phyloP scores from a whole-genome alignment of 2,888 invertebrate genomes.

The Nymphalis polychloros region DNA sequence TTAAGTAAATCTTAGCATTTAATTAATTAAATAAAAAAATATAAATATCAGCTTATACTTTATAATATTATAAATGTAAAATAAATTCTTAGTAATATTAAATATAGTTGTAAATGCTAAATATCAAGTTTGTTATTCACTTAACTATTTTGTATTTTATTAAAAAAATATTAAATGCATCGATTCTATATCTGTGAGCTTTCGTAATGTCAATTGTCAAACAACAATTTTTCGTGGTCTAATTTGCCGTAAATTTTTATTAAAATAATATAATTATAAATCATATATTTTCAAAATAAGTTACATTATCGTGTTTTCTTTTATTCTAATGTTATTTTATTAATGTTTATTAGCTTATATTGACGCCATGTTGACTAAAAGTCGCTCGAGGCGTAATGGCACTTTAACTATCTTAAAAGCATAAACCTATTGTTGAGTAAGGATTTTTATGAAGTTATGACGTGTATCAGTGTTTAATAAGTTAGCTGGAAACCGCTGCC shows the following conservation, averaged over 20 bases:
- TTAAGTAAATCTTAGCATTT: too few species aligned
- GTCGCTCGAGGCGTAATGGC: slow-evolving; percentile 46
- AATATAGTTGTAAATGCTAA: too few species aligned
- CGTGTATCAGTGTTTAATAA: slow-evolving; percentile 48
- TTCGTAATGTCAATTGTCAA: slow-evolving; percentile 44
- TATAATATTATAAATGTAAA: too few species aligned
- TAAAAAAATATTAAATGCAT: not conserved
- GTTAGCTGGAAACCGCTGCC: slow-evolving; percentile 31
- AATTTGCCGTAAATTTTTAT: slow-evolving; percentile 36
- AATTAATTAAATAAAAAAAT: too few species aligned
- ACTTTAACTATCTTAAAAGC: slow-evolving; percentile 44
- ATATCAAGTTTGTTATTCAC: too few species aligned
- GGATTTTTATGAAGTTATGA: slow-evolving; percentile 51
- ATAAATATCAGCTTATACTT: too few species aligned
- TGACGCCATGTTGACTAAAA: slow-evolving; percentile 37
- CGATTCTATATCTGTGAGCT: slow-evolving; percentile 22
- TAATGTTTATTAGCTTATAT: slow-evolving; percentile 14
- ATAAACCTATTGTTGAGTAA: slow-evolving; percentile 42
- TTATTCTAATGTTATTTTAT: slow-evolving; percentile 21
- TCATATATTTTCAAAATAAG: slow-evolving; percentile 12
- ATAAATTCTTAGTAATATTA: too few species aligned
- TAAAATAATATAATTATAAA: slow-evolving; percentile 21
- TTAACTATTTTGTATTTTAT: not conserved
- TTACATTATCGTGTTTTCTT: slow-evolving; percentile 13
- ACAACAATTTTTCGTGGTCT: slow-evolving; percentile 39